These are phyloP conservation scores for Luehdorfia chinensis DNA, from an alignment of 1,140 invertebrate species.

Conservation along the genomic window DNA sequence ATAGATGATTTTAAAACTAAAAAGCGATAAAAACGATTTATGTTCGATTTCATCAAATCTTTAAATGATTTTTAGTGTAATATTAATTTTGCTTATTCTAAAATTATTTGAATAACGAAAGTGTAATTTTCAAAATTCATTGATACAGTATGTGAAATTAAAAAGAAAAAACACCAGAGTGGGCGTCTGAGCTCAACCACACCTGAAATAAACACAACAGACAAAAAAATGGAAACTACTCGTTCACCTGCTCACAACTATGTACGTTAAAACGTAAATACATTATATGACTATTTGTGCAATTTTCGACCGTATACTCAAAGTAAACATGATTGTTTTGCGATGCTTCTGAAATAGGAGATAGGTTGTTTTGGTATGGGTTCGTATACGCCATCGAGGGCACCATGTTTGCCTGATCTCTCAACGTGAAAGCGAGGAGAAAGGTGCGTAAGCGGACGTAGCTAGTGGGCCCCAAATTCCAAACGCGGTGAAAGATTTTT, in stretches of 20 bases:
- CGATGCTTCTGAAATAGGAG: background rate
- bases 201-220: constrained; percentile 18
- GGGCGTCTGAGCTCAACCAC: constrained; percentile 22
- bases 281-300: background rate
- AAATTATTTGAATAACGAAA: no score
- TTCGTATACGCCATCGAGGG: constrained; percentile 28
- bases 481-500: constrained; percentile 41
- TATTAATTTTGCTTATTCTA: no score
- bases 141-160: no score
- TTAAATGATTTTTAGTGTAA: no score
- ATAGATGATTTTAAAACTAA: no score
- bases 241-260: constrained; percentile 21
- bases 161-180: background rate
- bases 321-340: constrained; percentile 6
- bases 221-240: constrained; percentile 20
- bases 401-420: constrained; percentile 39
- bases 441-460: constrained; percentile 37
- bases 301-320: constrained; percentile 4
- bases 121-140: no score
- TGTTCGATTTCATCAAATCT: no score
- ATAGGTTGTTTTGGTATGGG: constrained; percentile 22
- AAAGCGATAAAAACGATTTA: no score
- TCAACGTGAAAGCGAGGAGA: constrained; percentile 48
- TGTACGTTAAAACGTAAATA: background rate
- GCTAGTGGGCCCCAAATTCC: constrained; percentile 41